Evolutionary conservation across 2,888 invertebrate species (phyloP), one percentile per base, ranked within the genome.

Genomic region (Athripsodes cinereus): DNA sequence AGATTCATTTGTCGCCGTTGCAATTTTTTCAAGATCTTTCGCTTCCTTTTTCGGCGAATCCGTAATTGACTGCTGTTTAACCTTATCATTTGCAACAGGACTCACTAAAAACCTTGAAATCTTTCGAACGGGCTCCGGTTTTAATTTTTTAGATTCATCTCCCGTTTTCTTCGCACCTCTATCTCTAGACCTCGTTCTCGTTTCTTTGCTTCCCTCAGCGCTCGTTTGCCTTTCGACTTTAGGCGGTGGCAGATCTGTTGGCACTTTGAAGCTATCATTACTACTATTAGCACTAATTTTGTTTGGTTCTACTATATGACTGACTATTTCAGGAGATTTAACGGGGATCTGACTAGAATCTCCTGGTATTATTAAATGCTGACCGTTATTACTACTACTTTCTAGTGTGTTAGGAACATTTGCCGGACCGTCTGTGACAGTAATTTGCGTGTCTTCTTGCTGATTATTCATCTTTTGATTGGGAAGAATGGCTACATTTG

Each of bases 91-190:
- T 31, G 87, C 79, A 1, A 90, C 90, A 20, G 90, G 90, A 71
- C 90, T 90, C 65, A 91, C 90, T 69, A 90, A 80, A 74, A 91
- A 91, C 58, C 90, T 77, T 26, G 90, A 90, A 66, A 90, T 87
- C 71, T 90, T 90, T 59, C 90, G 76, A 44, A 80, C 79, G 51
- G 82, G 81, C 65, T 83, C 82, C 8, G 78, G 73, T 18, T 74
- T 72, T 59, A 78, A 78, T 34, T 53, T 53, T 58, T 72, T 73
- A 34, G 74, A 74, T 13, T 61, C 58, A n/a, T n/a, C 22, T 8
- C 40, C 40, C 3, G 3, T 16, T 13, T 40, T 40, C 20, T 52
- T 40, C 10, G 18, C 31, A 20, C 16, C 18, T 20, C 34, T 11
- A n/a, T 34, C 31, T 31, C 18, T 22, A 22, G 40, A 21, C 22